These are phyloP conservation scores for Hippolais icterina DNA, from an alignment of 2,113 vertebrate species.

Conservation along the genomic window DNA sequence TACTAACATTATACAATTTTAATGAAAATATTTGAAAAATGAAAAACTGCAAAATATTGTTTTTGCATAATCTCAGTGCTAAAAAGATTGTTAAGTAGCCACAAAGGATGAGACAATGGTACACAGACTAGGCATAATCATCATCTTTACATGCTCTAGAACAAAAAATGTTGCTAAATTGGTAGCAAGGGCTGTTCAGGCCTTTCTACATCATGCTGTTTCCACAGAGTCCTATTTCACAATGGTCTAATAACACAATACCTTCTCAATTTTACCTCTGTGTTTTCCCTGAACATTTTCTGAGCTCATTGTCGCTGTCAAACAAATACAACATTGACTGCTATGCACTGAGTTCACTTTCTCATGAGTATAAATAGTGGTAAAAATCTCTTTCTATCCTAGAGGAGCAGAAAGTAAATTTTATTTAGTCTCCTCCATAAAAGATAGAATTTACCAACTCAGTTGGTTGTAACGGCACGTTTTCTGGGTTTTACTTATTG, in stretches of 20 bases:
- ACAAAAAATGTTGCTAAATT: neutral
- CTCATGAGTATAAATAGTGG: neutral
- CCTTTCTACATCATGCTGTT: neutral
- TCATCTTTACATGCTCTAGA: neutral
- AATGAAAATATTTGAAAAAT: neutral
- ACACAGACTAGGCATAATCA: neutral
- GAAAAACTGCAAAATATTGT: fast-evolving
- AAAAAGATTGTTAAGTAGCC: neutral
- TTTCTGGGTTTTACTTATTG: too few species aligned
- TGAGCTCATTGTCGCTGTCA: neutral
- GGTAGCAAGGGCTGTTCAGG: neutral
- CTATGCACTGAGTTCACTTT: neutral
- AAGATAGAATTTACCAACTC: neutral
- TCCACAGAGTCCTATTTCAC: neutral
- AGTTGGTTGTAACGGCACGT: too few species aligned
- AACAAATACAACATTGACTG: neutral
- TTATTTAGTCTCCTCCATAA: neutral
- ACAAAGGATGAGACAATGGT: neutral
- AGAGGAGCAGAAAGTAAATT: neutral
- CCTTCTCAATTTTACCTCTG: neutral
- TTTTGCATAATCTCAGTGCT: neutral
- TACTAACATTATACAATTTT: neutral
- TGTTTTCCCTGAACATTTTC: neutral
- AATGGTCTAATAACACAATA: neutral
- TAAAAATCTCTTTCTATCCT: neutral